Percentiles rank a stretch among this genome's conserved stretches.
These are phyloP conservation scores for Notodromas monacha DNA, from an alignment of 2,888 invertebrate genomes.

Conservation along the genomic window DNA sequence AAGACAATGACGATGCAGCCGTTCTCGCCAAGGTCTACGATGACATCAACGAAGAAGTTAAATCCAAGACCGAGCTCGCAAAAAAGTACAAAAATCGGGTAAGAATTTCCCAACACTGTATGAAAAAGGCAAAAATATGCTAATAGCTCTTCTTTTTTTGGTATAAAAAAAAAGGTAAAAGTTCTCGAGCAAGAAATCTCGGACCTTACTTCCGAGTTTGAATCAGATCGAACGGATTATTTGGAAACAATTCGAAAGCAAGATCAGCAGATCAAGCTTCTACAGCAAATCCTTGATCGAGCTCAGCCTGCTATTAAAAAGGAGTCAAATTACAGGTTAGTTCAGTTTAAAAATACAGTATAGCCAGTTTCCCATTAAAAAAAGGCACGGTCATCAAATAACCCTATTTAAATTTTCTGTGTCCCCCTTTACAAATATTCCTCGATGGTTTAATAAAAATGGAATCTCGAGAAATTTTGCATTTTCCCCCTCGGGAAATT, in stretches of 20 bases:
- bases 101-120: slow-evolving; percentile 6
- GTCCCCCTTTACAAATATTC: no score
- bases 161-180: slow-evolving; percentile 19
- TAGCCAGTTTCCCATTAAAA: no score
- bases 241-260: slow-evolving; percentile 41
- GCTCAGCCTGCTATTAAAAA: slow-evolving; percentile 31
- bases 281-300: slow-evolving; percentile 28
- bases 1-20: slow-evolving; percentile 34
- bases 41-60: slow-evolving; percentile 40
- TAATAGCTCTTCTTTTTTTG: slow-evolving; percentile 2
- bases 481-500: no score
- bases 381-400: no score
- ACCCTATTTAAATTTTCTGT: no score
- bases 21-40: slow-evolving; percentile 36
- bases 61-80: slow-evolving; percentile 30
- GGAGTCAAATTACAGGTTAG: slow-evolving; percentile 34
- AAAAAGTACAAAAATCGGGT: slow-evolving; percentile 30
- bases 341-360: no score
- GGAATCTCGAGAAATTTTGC: no score
- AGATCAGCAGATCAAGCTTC: slow-evolving; percentile 30
- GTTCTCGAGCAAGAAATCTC: slow-evolving; percentile 33
- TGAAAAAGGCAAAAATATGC: slow-evolving; percentile 5
- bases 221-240: slow-evolving; percentile 44
- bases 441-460: no score
- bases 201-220: slow-evolving; percentile 47